phyloP scores from a whole-genome alignment of 2,113 vertebrate genomes.

The Microtus ochrogaster region DNA sequence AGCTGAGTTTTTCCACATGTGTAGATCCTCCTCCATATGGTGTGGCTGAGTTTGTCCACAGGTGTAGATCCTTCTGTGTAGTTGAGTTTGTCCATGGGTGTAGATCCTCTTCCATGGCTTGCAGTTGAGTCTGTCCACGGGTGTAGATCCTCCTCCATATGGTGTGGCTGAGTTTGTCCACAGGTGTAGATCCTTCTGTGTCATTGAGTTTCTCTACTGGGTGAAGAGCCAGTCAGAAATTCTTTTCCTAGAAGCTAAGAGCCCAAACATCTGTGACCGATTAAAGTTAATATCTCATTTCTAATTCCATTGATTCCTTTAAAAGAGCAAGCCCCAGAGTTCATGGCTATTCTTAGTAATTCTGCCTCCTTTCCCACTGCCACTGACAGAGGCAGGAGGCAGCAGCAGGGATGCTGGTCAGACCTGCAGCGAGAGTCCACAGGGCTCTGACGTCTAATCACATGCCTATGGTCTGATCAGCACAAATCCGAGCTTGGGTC shows the following conservation, averaged over 20 bases:
- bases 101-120: background rate
- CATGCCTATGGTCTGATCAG: background rate
- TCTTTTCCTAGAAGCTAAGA: constrained; percentile 62
- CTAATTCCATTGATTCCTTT: constrained; percentile 75
- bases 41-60: background rate
- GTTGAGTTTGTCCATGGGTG: background rate
- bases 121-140: background rate
- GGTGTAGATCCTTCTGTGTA: background rate
- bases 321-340: constrained; percentile 55
- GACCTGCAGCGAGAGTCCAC: background rate
- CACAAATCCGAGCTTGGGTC: background rate
- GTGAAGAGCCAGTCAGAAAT: constrained; percentile 53
- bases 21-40: no score
- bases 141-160: background rate
- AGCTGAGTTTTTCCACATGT: background rate
- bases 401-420: background rate
- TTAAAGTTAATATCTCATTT: constrained; percentile 78
- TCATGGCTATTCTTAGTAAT: constrained; percentile 42
- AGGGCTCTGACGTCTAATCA: background rate
- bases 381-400: background rate
- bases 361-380: background rate
- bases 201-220: background rate
- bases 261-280: constrained; percentile 66
- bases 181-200: background rate
- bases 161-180: background rate